Evolutionary conservation across 2,888 invertebrate genomes (phyloP).

Genomic region (Elysia crispata): DNA sequence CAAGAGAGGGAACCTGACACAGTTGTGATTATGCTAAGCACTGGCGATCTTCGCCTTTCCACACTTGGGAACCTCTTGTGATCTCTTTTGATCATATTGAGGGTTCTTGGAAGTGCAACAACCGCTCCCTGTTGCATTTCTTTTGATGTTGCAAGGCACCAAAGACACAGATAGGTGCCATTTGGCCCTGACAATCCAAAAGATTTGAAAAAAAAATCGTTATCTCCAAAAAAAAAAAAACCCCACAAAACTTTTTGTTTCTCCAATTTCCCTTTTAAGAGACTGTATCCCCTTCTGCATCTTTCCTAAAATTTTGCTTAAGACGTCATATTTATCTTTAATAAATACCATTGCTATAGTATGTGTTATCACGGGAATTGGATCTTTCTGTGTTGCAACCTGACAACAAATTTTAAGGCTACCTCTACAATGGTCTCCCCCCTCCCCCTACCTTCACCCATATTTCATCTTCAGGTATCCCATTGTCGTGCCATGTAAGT

Average conservation of each 20-base stretch:
- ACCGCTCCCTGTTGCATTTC: neutral
- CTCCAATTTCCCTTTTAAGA: neutral
- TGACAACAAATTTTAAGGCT: slow-evolving; percentile 23
- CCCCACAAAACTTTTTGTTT: neutral
- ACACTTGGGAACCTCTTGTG: neutral
- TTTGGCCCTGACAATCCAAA: slow-evolving; percentile 21
- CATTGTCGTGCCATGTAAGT: no score
- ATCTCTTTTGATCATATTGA: neutral
- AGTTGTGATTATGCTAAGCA: slow-evolving; percentile 16
- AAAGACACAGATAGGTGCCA: slow-evolving; percentile 24
- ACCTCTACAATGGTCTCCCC: slow-evolving; percentile 22
- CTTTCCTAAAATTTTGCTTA: neutral
- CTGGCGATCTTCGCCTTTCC: neutral
- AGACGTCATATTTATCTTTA: slow-evolving; percentile 15
- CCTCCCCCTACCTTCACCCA: slow-evolving; percentile 15
- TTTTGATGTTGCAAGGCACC: neutral
- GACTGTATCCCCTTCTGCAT: no score
- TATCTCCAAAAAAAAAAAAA: slow-evolving; percentile 20
- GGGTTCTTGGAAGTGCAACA: neutral
- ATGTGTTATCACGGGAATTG: slow-evolving; percentile 15
- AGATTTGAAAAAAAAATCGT: slow-evolving; percentile 6
- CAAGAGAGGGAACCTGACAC: slow-evolving; percentile 1
- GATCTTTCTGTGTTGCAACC: slow-evolving; percentile 2
- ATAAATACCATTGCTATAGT: slow-evolving; percentile 4
- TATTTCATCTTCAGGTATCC: no score